phyloP scores from a whole-genome alignment of 2,797 vertebrate species.

The Helostoma temminkii region DNA sequence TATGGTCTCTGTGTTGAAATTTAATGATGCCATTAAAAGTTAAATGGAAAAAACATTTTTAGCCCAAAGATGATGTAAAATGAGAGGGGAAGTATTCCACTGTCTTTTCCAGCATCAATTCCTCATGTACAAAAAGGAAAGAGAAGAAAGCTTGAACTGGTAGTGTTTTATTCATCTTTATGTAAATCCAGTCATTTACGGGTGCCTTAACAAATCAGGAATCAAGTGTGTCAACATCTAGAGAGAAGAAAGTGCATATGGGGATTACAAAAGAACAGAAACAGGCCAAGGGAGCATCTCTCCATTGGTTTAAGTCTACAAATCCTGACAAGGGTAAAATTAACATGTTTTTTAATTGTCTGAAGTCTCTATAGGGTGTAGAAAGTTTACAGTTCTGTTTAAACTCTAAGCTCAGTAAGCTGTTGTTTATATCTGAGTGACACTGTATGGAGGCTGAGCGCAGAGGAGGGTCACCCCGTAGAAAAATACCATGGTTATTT shows the following conservation, averaged over 20 bases:
- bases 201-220: constrained; percentile 81
- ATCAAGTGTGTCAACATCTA: constrained; percentile 80
- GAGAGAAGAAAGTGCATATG: constrained; percentile 72
- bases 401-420: constrained; percentile 56
- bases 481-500: constrained; percentile 83
- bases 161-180: constrained; percentile 84
- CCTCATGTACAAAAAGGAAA: constrained; percentile 44
- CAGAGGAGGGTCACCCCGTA: constrained; percentile 72
- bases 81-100: constrained; percentile 39
- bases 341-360: constrained; percentile 68
- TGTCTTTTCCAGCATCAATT: constrained; percentile 26
- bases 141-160: constrained; percentile 57
- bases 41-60: constrained; percentile 17
- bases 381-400: constrained; percentile 67
- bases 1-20: constrained; percentile 19
- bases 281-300: constrained; percentile 48
- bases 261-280: constrained; percentile 77
- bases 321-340: constrained; percentile 73
- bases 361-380: constrained; percentile 71
- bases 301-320: constrained; percentile 64
- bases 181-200: constrained; percentile 82
- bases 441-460: constrained; percentile 58
- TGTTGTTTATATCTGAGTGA: constrained; percentile 60
- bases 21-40: constrained; percentile 27
- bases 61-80: constrained; percentile 45